phyloP scores from a whole-genome alignment of 1,140 invertebrate species.

The Conus ventricosus region DNA sequence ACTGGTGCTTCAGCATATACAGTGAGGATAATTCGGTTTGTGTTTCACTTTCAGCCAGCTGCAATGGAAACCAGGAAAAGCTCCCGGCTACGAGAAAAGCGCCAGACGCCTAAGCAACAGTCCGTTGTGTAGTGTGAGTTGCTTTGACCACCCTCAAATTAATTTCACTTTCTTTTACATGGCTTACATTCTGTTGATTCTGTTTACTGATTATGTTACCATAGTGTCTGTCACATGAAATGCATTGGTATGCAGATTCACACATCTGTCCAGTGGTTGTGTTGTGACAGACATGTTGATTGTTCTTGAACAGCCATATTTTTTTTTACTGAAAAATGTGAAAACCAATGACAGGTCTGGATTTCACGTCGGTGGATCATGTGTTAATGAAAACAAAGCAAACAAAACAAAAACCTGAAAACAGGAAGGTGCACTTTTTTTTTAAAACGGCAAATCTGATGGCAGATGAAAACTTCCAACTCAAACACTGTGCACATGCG shows the following conservation, averaged over 20 bases:
- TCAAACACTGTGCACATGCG: no score
- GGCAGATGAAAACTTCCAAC: no score
- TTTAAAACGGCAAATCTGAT: no score
- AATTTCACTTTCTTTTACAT: not conserved
- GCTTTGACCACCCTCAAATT: not conserved
- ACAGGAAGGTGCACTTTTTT: no score
- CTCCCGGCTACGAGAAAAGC: not conserved
- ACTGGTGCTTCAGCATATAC: not conserved
- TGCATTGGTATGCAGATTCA: not conserved
- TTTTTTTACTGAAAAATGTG: no score
- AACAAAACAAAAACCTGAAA: no score
- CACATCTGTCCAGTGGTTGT: not conserved
- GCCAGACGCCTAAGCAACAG: not conserved
- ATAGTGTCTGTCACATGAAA: no score
- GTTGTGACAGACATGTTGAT: not conserved
- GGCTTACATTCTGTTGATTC: not conserved
- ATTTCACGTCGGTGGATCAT: no score
- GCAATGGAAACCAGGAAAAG: slow-evolving; percentile 4
- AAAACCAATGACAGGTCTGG: no score
- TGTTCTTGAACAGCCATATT: no score
- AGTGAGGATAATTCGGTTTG: not conserved
- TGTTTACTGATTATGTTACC: not conserved
- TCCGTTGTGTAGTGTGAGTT: not conserved
- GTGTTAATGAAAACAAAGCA: no score
- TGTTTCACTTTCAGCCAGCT: not conserved